phyloP scores from a whole-genome alignment of 2,888 invertebrate species.

The Morpho achilles region DNA sequence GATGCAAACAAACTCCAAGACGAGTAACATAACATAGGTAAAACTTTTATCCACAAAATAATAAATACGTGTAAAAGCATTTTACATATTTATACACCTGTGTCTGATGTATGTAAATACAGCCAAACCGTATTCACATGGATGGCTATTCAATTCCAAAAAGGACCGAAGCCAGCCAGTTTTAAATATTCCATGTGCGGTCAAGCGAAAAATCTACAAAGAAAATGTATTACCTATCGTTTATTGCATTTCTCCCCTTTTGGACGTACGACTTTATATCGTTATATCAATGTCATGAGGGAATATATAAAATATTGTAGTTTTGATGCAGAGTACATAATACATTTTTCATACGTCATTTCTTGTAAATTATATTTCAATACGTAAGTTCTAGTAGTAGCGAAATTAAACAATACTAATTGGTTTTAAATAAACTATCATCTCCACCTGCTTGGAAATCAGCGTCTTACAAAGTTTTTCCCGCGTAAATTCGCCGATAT shows the following conservation, averaged over 20 bases:
- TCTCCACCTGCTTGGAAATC: no score
- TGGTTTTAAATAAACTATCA: no score
- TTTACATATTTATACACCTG: constrained; percentile 33
- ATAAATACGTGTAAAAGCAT: constrained; percentile 26
- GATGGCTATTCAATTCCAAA: constrained; percentile 62
- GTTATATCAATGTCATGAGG: constrained; percentile 3
- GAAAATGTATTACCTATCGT: constrained; percentile 74
- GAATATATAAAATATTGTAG: no score
- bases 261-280: constrained; percentile 25
- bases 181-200: constrained; percentile 77
- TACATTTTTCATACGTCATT: no score
- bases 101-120: constrained; percentile 48
- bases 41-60: constrained; percentile 17
- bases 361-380: no score
- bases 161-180: constrained; percentile 52
- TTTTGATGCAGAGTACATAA: no score
- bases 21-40: constrained; percentile 9
- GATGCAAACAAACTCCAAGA: constrained; percentile 5
- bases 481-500: no score
- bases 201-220: constrained; percentile 75
- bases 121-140: constrained; percentile 54
- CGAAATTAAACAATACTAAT: no score
- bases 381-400: no score
- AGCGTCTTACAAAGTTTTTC: no score
- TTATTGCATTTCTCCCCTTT: constrained; percentile 68